Evolutionary conservation across 30 jellyfish, hydroid and myxozoan genomes (phyloP).

Genomic region (Mastigias papua): DNA sequence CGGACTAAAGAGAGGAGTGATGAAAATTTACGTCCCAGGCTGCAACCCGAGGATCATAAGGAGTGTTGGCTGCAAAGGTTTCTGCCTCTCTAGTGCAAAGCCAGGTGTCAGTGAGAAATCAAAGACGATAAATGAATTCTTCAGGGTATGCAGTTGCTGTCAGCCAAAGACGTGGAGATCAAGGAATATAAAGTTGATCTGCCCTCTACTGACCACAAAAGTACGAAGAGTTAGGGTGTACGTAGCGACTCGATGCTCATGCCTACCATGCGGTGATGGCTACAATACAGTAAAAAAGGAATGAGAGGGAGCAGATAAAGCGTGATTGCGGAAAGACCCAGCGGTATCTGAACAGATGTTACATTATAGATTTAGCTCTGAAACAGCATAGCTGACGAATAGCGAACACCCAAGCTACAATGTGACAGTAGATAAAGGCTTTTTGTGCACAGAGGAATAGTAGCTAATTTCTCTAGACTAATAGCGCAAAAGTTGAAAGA

Average conservation of each 20-base stretch:
- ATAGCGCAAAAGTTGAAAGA: neutral
- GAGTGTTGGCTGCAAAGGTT: constrained; percentile 69
- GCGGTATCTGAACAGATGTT: neutral
- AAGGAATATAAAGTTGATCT: constrained; percentile 27
- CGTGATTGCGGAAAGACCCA: neutral
- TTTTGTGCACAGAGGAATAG: neutral
- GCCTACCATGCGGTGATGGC: constrained; percentile 44
- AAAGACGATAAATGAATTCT: constrained; percentile 17
- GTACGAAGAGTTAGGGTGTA: constrained; percentile 25
- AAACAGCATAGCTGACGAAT: neutral
- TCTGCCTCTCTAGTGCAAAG: constrained; percentile 55
- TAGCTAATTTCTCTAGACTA: neutral
- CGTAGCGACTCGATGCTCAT: constrained; percentile 61
- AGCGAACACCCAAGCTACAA: neutral
- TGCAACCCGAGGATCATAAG: constrained; percentile 33
- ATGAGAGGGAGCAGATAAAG: neutral
- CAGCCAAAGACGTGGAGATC: constrained; percentile 52
- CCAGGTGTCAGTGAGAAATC: constrained; percentile 46
- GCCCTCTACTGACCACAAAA: constrained; percentile 44
- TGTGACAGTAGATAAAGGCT: neutral
- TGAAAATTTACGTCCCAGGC: constrained; percentile 64
- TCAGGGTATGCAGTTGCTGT: constrained; percentile 56
- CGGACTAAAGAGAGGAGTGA: constrained; percentile 51
- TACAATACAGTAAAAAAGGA: neutral
- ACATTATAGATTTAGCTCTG: neutral